A percentile compares a stretch with the other conserved stretches of the same genome.
Evolutionary conservation across 2,113 vertebrate species (phyloP).

Genomic region (Erpornis zantholeuca): DNA sequence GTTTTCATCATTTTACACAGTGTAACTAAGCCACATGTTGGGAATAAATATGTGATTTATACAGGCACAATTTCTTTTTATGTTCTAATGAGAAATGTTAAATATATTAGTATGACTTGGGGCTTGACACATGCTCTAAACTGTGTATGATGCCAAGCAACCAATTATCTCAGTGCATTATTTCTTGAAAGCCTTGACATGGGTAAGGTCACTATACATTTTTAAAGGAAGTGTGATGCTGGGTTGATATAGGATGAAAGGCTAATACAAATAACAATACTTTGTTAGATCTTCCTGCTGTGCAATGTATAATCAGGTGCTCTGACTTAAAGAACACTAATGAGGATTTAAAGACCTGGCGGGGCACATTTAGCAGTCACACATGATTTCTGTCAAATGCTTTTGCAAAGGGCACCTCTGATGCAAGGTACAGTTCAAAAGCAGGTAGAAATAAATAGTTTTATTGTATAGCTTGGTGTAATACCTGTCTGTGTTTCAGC

Average conservation of each 20-base stretch:
- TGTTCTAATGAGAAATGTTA: slow-evolving; percentile 45
- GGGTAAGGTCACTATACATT: slow-evolving; percentile 6
- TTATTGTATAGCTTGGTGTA: background rate
- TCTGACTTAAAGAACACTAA: slow-evolving; percentile 26
- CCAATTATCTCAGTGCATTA: slow-evolving; percentile 41
- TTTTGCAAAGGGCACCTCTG: background rate
- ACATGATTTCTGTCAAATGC: background rate
- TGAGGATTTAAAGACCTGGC: slow-evolving; percentile 16
- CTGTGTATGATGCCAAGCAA: background rate
- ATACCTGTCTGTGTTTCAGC: background rate
- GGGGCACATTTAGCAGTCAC: background rate
- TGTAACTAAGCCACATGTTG: slow-evolving; percentile 17
- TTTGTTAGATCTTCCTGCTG: slow-evolving; percentile 13
- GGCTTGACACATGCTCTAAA: slow-evolving; percentile 27
- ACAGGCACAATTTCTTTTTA: slow-evolving; percentile 24
- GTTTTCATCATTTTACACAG: slow-evolving; percentile 10
- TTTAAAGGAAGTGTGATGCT: background rate
- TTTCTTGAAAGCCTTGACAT: slow-evolving; percentile 34
- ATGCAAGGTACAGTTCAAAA: background rate
- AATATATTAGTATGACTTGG: slow-evolving; percentile 29
- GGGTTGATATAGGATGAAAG: background rate
- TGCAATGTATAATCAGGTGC: background rate
- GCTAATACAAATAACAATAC: slow-evolving; percentile 5
- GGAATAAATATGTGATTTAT: slow-evolving; percentile 42
- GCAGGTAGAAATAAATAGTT: background rate